Percentiles rank a stretch among this genome's conserved stretches.
Evolutionary conservation across 2,113 vertebrate species (phyloP).

Genomic region (Gambusia holbrooki): DNA sequence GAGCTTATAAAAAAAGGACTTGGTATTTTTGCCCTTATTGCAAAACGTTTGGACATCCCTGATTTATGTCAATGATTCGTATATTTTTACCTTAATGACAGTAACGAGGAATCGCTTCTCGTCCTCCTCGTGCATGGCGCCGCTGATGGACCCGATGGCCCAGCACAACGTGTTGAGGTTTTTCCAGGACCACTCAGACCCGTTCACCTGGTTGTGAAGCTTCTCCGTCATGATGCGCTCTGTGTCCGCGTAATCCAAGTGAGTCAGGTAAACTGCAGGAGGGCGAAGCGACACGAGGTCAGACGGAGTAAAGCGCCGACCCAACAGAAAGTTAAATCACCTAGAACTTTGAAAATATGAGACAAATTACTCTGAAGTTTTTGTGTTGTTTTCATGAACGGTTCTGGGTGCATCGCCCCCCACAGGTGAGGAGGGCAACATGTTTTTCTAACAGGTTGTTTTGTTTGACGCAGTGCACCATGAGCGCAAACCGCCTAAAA

Average conservation of each 20-base stretch:
- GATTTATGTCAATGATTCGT: background rate
- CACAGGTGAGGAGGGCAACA: too few species aligned
- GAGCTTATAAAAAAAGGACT: too few species aligned
- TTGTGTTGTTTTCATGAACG: too few species aligned
- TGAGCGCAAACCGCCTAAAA: too few species aligned
- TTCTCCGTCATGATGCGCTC: slow-evolving; percentile 99
- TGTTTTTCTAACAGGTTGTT: too few species aligned
- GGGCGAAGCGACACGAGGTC: background rate
- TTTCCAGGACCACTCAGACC: slow-evolving; percentile 99
- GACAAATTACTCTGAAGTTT: background rate
- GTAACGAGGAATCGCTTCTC: slow-evolving; percentile 98
- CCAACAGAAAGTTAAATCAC: background rate
- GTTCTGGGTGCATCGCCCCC: too few species aligned
- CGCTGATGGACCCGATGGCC: slow-evolving; percentile 98
- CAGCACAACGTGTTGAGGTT: slow-evolving; percentile 98
- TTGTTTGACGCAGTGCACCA: too few species aligned
- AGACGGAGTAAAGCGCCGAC: background rate
- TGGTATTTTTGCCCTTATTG: too few species aligned
- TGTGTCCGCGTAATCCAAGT: slow-evolving; percentile 98
- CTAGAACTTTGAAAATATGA: background rate
- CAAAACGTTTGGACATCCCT: too few species aligned
- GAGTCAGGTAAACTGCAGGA: slow-evolving; percentile 93
- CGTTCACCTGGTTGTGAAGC: slow-evolving; percentile 99
- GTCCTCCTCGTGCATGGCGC: slow-evolving; percentile 98
- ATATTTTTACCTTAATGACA: slow-evolving; percentile 90